Evolutionary conservation across 1,140 invertebrate species (phyloP), one percentile per base, ranked within the genome.

Genomic region (Onthophagus taurus): DNA sequence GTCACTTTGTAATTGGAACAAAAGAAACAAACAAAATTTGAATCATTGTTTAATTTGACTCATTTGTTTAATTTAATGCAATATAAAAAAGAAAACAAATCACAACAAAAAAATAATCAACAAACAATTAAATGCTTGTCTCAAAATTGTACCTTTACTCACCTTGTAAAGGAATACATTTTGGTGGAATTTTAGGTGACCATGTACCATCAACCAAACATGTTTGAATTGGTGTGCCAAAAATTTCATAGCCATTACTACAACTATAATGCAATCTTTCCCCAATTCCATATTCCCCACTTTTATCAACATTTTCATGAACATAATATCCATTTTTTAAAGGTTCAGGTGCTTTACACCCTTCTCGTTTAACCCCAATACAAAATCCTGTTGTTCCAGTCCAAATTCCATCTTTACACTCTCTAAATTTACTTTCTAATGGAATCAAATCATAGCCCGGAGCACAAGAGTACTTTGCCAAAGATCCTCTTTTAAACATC

Each of bases 201-300:
- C 69, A 71, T 20, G 57, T 59, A 14, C 69, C 68, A 49, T 61
- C 58, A 21, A 55, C 52, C 14, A 59, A 44, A 47, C 69, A 71
- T 30, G 55, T 53, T 29, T 66, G 51, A 5, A 57, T 50, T 5
- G 49, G 45, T 14, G 56, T 45, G 9, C 68, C 68, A 11, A 55
- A 42, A 24, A 71, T 57, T 13, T 50, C 52, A 51, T 62, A 70
- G 0, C 67, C 68, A n/a, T 51, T 43, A 16, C 63, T 57, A 48
- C 69, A 71, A 35, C 52, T 57, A 53, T 68, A 71, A 47, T 58
- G 55, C 7, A 63, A 42, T 13, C 58, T 47, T 44, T 57, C 52
- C 13, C 52, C 59, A 20, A 60, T 45, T 36, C 31, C 33, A 42
- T 49, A 54, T 17, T 39, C 20, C 12, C 17, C 41, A 26, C 45